These are phyloP conservation scores for Ornithoptera alexandrae DNA, from an alignment of 2,888 invertebrate species.

Conservation along the genomic window DNA sequence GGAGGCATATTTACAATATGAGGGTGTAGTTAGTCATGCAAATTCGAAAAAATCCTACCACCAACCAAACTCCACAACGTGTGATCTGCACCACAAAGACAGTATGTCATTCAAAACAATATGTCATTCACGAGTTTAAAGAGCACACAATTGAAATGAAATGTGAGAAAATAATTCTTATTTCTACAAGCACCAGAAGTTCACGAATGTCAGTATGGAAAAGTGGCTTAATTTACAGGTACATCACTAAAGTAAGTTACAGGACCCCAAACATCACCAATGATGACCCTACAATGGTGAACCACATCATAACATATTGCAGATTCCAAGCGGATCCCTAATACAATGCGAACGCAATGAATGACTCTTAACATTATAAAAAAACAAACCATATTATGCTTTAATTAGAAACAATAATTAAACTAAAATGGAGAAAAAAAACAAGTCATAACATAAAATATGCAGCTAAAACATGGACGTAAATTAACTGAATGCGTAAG, in stretches of 20 bases:
- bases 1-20: too few species aligned
- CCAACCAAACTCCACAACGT: too few species aligned
- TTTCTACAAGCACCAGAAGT: conserved; percentile 75
- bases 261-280: conserved; percentile 15
- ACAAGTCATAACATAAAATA: conserved; percentile 77
- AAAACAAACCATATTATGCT: conserved; percentile 68
- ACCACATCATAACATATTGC: conserved; percentile 62
- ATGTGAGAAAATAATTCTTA: conserved; percentile 60
- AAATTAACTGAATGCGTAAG: conserved; percentile 71
- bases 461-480: conserved; percentile 78
- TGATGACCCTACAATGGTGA: neutral
- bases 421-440: conserved; percentile 66
- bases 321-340: conserved; percentile 72
- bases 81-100: too few species aligned
- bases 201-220: conserved; percentile 55
- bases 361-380: conserved; percentile 47
- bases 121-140: conserved; percentile 3
- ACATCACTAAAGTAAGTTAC: conserved; percentile 28
- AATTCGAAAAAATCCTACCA: too few species aligned
- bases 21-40: too few species aligned
- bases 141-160: conserved; percentile 62
- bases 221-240: conserved; percentile 41
- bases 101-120: neutral
- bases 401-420: conserved; percentile 67
- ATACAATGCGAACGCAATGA: conserved; percentile 51